phyloP scores from a whole-genome alignment of 2,888 invertebrate genomes.

The Eupithecia tripunctaria region DNA sequence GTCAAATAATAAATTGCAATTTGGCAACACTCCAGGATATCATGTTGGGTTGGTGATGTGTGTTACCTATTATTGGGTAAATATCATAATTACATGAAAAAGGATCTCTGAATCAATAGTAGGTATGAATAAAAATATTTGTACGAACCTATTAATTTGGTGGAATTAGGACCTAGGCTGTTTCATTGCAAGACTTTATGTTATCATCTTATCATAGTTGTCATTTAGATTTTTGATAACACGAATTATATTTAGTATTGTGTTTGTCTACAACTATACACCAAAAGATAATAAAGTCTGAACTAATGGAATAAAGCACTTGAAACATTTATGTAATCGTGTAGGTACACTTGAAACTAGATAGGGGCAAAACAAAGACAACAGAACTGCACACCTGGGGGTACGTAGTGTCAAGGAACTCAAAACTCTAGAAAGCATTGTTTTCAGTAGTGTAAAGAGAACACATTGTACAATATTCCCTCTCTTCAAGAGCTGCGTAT shows the following conservation, averaged over 20 bases:
- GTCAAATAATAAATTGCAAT: conserved; percentile 69
- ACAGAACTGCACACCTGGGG: neutral
- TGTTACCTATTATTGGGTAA: conserved; percentile 46
- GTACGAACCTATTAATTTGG: neutral
- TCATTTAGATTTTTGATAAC: no score
- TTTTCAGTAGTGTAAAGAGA: conserved; percentile 14
- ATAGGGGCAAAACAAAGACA: neutral
- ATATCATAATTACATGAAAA: neutral
- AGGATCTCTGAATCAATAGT: neutral
- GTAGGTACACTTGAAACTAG: neutral
- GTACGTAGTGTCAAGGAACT: no score
- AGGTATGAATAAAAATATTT: neutral
- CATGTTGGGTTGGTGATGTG: conserved; percentile 52
- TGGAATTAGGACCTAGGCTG: neutral
- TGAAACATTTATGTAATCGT: neutral
- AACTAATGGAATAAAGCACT: neutral
- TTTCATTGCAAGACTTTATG: neutral
- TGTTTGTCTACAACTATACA: neutral
- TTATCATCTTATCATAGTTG: neutral
- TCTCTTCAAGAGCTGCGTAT: conserved; percentile 15
- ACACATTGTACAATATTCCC: neutral
- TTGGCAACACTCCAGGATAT: conserved; percentile 63
- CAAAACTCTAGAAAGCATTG: conserved; percentile 10
- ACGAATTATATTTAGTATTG: neutral
- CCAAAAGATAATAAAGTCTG: neutral